Base-by-base conservation (phyloP, 2,113 vertebrate genomes). In the Cyanoramphus novaezelandiae region DNA sequence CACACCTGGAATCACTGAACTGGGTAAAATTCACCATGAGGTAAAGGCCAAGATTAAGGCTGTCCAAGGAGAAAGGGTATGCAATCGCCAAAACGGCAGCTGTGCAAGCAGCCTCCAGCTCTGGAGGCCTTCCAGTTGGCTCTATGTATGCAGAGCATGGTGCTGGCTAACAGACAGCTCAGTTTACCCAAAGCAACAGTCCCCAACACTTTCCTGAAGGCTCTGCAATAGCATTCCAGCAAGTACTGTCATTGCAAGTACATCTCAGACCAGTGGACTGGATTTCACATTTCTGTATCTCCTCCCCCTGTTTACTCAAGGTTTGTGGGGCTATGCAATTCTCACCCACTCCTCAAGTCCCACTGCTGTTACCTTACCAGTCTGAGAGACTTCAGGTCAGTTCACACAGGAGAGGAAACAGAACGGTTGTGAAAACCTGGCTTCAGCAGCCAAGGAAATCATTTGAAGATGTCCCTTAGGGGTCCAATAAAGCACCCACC, bases 61-160 rank as follows among this genome's bases (percentile, higher is more conserved):
- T 57, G 70, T 53, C 86, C 82, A 95, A 90, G 84, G 87, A 94
- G 85, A 90, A 80, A 20, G 10, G 25, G 53, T 59, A 72, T 19
- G 44, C 0, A 0, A 95, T 69, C 0, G 16, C 62, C 94, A 94
- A 52, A 88, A n/a, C 10, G 57, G 89, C 91, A 95, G 92, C 93
- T 97, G 86, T 43, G 33, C 60, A 86, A 43, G 78, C 93, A 80
- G 91, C 59, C 70, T 85, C 78, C 53, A 80, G 69, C 74, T 76
- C 91, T 80, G 12, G 91, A 95, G 88, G 43, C 68, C 23, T 93
- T 94, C 86, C 91, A 93, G 81, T 29, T 88, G 87, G 91, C 81
- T 91, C 53, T 13, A 0, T 11, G 28, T 11, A 41, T 13, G 77
- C 70, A 69, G 72, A 82, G 41, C 86, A 72, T 1, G 4, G 84